These are phyloP conservation scores for Smittia sp. DNA, from an alignment of 2,888 invertebrate genomes.

Conservation along the genomic window DNA sequence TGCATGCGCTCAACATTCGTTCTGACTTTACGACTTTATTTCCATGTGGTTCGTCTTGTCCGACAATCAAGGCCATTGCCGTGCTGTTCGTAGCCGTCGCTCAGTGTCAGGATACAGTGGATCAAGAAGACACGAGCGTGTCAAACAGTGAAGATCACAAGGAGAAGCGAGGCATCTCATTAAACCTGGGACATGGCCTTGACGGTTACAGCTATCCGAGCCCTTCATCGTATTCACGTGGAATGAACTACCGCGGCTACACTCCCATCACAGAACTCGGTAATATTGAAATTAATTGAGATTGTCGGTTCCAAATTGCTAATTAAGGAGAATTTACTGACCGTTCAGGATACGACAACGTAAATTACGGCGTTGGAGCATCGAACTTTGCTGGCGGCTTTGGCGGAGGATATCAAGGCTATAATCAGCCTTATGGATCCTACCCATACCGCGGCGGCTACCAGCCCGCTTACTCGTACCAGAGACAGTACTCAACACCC, in stretches of 20 bases:
- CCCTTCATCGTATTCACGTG: constrained; percentile 9
- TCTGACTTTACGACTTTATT: constrained; percentile 38
- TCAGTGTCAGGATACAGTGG: constrained; percentile 22
- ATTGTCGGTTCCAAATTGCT: background rate
- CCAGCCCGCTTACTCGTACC: constrained; percentile 6
- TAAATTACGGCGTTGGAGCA: constrained; percentile 18
- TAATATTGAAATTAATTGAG: background rate
- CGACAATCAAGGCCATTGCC: background rate
- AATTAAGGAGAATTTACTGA: too few species aligned
- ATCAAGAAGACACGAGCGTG: background rate
- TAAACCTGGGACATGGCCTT: constrained; percentile 19
- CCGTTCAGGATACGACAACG: constrained; percentile 27
- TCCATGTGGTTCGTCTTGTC: background rate
- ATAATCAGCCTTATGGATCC: constrained; percentile 10
- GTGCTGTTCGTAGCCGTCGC: constrained; percentile 17
- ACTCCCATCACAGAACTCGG: constrained; percentile 20
- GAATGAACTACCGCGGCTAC: background rate
- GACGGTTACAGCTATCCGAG: constrained; percentile 28
- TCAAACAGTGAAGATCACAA: background rate
- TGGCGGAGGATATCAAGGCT: background rate
- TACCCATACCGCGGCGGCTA: constrained; percentile 26
- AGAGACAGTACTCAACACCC: background rate
- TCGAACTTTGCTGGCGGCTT: constrained; percentile 31
- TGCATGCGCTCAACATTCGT: background rate
- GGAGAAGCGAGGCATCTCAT: constrained; percentile 24